Percentiles rank a stretch among this genome's conserved stretches.
Conservation (phyloP, 2,797 vertebrate species). For the Artibeus lituratus region DNA sequence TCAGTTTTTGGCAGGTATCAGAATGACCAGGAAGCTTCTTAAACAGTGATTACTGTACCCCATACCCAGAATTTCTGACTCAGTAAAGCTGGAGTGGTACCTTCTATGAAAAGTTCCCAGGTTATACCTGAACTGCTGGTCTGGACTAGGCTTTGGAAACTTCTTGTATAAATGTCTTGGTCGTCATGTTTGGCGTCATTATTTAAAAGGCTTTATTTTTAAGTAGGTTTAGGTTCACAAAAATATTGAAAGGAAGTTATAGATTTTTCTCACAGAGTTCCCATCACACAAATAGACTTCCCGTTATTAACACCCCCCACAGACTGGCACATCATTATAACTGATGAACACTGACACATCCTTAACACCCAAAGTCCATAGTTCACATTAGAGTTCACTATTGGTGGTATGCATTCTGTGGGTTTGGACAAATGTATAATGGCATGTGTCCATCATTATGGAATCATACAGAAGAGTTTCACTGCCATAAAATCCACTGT, state of each 20-base stretch:
- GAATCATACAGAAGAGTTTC: not conserved
- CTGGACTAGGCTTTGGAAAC: not conserved
- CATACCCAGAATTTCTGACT: not conserved
- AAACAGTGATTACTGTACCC: rapidly evolving
- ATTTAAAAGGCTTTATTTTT: not conserved
- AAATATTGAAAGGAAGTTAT: not conserved
- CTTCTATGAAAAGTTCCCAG: not conserved
- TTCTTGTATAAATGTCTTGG: not conserved
- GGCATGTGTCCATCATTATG: not conserved
- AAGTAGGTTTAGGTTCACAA: not conserved
- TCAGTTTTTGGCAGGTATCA: not conserved
- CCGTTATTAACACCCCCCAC: not conserved
- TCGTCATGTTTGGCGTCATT: not conserved
- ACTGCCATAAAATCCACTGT: not conserved
- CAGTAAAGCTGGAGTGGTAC: not conserved
- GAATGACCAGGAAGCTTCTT: not conserved
- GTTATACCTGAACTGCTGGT: not conserved
- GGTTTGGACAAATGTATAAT: not conserved
- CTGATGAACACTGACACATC: not conserved
- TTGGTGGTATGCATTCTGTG: not conserved
- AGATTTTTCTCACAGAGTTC: not conserved
- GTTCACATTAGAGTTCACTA: not conserved
- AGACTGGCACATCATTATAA: not conserved
- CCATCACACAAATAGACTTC: rapidly evolving
- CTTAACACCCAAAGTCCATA: not conserved